Conservation (phyloP, 2,113 vertebrate genomes). For the Megaleporinus macrocephalus region DNA sequence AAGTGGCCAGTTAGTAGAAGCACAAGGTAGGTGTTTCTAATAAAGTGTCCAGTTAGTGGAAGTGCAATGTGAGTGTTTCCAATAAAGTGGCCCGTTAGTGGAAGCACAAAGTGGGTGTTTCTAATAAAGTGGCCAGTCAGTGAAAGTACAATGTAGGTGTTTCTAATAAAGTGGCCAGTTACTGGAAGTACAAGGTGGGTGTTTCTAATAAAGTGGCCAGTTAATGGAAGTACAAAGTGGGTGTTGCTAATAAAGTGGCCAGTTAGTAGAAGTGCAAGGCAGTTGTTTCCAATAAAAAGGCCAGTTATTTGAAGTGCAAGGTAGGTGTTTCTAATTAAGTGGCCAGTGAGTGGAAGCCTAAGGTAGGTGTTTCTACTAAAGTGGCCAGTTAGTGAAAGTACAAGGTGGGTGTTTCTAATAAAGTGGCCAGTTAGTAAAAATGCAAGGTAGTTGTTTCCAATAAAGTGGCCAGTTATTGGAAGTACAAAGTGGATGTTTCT, state of each 20-base stretch:
- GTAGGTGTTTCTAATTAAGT: not conserved
- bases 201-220: not conserved
- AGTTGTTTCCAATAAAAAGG: not conserved
- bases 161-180: not conserved
- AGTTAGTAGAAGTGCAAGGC: too few relatives aligned
- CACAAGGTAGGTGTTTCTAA: not conserved
- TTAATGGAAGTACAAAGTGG: too few relatives aligned
- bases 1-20: too few relatives aligned
- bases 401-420: not conserved
- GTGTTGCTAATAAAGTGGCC: not conserved
- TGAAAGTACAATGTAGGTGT: not conserved
- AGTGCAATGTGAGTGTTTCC: not conserved
- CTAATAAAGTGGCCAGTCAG: not conserved
- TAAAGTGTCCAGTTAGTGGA: not conserved
- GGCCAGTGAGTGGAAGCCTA: too few relatives aligned
- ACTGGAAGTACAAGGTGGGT: too few relatives aligned
- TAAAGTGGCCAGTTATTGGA: not conserved
- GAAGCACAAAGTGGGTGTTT: too few relatives aligned
- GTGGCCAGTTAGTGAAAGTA: too few relatives aligned
- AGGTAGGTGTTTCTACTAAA: not conserved
- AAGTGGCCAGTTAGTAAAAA: not conserved
- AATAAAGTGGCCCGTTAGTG: not conserved
- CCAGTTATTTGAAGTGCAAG: too few relatives aligned
- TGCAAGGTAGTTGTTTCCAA: not conserved
- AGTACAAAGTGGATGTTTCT: too few relatives aligned